These are phyloP conservation scores for Spheniscus mendiculus DNA, from an alignment of 2,113 vertebrate genomes.

Conservation along the genomic window DNA sequence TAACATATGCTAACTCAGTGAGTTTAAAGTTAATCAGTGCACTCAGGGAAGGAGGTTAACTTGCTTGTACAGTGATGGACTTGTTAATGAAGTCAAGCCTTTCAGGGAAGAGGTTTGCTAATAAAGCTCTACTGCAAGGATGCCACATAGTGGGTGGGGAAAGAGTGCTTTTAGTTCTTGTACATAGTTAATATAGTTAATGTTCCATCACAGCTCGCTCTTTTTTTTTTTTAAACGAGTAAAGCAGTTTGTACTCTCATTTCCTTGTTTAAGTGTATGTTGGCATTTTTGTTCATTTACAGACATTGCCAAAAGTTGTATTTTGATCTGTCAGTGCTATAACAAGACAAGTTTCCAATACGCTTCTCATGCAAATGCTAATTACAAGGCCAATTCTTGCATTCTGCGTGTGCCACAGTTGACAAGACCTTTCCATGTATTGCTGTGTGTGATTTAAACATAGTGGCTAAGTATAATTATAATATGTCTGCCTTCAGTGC, in stretches of 20 bases:
- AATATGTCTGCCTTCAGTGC: not conserved
- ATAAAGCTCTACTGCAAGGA: not conserved
- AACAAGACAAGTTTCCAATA: conserved; percentile 9
- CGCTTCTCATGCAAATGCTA: not conserved
- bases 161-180: not conserved
- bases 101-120: not conserved
- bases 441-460: not conserved
- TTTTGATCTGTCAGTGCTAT: conserved; percentile 1
- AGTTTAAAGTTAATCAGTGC: not conserved
- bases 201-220: not conserved
- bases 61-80: not conserved
- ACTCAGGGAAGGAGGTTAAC: not conserved
- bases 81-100: not conserved
- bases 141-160: not conserved
- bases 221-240: not conserved
- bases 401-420: not conserved
- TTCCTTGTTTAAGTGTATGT: not conserved
- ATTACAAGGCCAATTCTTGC: not conserved
- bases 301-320: not conserved
- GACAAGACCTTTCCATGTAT: not conserved
- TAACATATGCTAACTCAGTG: not conserved
- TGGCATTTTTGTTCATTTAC: not conserved
- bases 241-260: not conserved
- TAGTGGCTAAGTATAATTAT: not conserved
- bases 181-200: not conserved